Percentiles rank a stretch among this genome's conserved stretches.
Conservation (phyloP, 2,113 vertebrate genomes). For the Pelobates fuscus region DNA sequence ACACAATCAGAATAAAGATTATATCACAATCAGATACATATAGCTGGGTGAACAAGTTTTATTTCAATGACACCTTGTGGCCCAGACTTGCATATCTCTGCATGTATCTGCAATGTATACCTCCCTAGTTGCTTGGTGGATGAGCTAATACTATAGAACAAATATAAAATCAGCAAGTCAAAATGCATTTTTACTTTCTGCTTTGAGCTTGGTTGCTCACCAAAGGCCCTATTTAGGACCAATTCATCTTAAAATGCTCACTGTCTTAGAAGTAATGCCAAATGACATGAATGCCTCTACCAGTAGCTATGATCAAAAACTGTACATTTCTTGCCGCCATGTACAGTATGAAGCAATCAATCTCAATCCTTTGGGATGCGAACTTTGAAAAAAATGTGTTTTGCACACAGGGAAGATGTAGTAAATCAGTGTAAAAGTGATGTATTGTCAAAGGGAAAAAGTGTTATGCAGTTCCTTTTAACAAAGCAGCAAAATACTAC, state of each 20-base stretch:
- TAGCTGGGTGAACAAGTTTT: no score
- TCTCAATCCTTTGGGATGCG: slow-evolving; percentile 54
- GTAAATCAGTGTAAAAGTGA: slow-evolving; percentile 58
- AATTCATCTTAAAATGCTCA: slow-evolving; percentile 56
- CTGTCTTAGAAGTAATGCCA: slow-evolving; percentile 54
- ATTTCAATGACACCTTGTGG: no score
- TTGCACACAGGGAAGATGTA: slow-evolving; percentile 49
- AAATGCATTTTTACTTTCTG: background rate
- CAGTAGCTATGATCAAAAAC: slow-evolving; percentile 59
- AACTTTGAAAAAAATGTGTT: slow-evolving; percentile 55
- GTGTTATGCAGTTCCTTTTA: slow-evolving; percentile 25
- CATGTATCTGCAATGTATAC: no score
- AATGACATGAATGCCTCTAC: slow-evolving; percentile 5
- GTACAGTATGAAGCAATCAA: slow-evolving; percentile 58
- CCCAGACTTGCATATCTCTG: no score
- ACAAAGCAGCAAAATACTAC: slow-evolving; percentile 50
- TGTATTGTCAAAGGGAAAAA: slow-evolving; percentile 50
- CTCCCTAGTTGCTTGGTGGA: no score
- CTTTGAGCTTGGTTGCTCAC: slow-evolving; percentile 37
- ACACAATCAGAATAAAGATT: no score
- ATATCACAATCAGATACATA: no score
- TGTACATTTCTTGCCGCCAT: slow-evolving; percentile 64
- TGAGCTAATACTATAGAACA: no score
- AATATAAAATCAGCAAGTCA: no score
- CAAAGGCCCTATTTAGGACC: slow-evolving; percentile 46